These are phyloP conservation scores for Axis porcinus DNA, from an alignment of 2,113 vertebrate genomes.

Conservation along the genomic window DNA sequence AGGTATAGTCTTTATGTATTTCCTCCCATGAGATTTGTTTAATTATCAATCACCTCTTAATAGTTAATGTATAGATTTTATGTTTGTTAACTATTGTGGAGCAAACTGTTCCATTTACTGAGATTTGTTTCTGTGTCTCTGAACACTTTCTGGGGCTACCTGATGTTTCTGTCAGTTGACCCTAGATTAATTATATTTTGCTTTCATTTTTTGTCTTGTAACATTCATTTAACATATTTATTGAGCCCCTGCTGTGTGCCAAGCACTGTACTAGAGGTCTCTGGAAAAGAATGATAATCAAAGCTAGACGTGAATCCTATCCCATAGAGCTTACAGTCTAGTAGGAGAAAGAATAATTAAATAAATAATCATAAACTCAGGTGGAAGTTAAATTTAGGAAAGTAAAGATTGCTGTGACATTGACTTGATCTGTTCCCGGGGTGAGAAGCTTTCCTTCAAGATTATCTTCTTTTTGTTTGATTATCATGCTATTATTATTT, in stretches of 20 bases:
- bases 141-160: not conserved
- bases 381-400: not conserved
- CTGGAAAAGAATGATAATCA: not conserved
- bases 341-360: not conserved
- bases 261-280: not conserved
- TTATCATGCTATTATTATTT: not conserved
- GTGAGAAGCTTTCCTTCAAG: not conserved
- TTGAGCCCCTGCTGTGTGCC: not conserved
- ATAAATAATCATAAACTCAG: not conserved
- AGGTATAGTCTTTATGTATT: not conserved
- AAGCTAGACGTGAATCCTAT: not conserved
- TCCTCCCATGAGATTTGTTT: constrained; percentile 2
- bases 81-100: not conserved
- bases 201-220: not conserved
- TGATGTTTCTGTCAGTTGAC: not conserved
- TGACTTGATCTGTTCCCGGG: not conserved
- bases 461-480: not conserved
- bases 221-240: not conserved
- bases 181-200: not conserved
- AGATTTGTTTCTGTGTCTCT: not conserved
- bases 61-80: not conserved
- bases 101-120: not conserved
- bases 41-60: not conserved
- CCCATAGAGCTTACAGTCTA: not conserved
- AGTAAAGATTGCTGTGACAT: not conserved